Percentiles rank a stretch among this genome's conserved stretches.
These are phyloP conservation scores for Vultur gryphus DNA, from an alignment of 2,797 vertebrate genomes.

Conservation along the genomic window DNA sequence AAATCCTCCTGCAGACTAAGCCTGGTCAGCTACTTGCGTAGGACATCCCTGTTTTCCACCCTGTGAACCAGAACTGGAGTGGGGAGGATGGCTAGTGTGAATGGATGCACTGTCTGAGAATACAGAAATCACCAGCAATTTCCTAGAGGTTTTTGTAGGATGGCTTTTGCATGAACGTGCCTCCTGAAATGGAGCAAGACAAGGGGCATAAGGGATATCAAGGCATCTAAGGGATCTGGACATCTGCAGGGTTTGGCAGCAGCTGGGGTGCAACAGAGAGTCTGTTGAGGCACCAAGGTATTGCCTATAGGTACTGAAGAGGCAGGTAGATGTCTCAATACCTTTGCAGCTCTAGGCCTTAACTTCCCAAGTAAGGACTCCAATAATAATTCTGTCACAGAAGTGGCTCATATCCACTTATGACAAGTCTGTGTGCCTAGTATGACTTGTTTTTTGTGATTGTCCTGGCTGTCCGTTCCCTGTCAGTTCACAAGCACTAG, in stretches of 20 bases:
- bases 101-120: neutral
- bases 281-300: neutral
- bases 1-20: neutral
- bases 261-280: neutral
- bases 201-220: neutral
- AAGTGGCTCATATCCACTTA: neutral
- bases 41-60: neutral
- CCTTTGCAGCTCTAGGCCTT: neutral
- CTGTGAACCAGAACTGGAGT: neutral
- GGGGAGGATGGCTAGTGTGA: neutral
- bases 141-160: neutral
- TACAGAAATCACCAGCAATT: neutral
- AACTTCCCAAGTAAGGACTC: neutral
- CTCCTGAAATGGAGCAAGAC: neutral
- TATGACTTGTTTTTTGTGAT: neutral
- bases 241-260: neutral
- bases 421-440: neutral
- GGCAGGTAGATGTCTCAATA: neutral
- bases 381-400: neutral
- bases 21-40: neutral
- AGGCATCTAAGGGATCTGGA: neutral
- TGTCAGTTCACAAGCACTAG: neutral
- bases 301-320: neutral
- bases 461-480: neutral
- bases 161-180: neutral